Base-by-base conservation (phyloP, 1,140 invertebrate species). In the Tetramorium parvispinum region DNA sequence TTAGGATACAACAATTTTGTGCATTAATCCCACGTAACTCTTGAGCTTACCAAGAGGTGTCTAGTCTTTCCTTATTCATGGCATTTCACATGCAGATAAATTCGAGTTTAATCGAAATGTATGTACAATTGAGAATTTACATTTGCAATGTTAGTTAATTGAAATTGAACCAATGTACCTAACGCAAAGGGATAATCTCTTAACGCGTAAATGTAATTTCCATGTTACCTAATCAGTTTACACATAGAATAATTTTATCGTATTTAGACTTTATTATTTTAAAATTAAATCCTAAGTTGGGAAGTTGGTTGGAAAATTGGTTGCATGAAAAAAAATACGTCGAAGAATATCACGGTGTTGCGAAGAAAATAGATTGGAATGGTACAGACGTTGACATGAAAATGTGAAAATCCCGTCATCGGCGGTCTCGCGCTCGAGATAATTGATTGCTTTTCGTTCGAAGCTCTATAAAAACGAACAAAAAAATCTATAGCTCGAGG, bases 381-480 rank as follows among this genome's bases (percentile, higher is more conserved):
- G 13, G 18, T 65, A 46, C 21, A 43, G 51, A 46, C 40, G 21
- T 71, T 71, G 32, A 82, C 8, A 21, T 21, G 63, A 10, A 70
- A 81, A 70, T 3, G 51, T 40, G 66, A 73, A 82, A 82, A 82
- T 82, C 18, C 11, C 24, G 18, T 46, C 78, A 57, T 82, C 61
- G 16, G 3, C 11, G 46, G 1, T 79, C 75, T 63, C 46, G 8
- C 11, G 24, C 46, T 46, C 76, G 6, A 10, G 27, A 57, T 82
- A 82, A 82, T 82, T 71, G 66, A 82, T 82, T 71, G 66, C 24
- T 82, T 32, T 57, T 57, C 51, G 53, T 73, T 57, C 66, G 16
- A n/a, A 37, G 65, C 49, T 82, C 49, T 43, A 32, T 73, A 55
- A 81, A 66, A 71, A 43, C 37, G 18, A 55, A 53, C 40, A 53